These are phyloP conservation scores for Apodemus sylvaticus DNA, from an alignment of 2,113 vertebrate species.

Conservation along the genomic window DNA sequence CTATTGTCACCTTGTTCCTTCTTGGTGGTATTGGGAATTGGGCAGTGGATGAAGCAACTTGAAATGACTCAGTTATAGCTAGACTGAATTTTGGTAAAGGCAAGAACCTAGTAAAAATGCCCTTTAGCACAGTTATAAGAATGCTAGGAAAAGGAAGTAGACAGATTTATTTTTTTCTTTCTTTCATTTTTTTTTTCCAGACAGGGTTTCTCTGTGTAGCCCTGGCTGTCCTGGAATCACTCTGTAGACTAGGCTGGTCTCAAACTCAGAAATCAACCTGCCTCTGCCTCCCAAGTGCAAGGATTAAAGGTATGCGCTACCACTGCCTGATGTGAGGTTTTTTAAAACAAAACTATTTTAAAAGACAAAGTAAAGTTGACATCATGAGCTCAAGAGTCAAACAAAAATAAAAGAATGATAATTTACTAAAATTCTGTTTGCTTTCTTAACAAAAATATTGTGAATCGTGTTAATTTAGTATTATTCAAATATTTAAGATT, in stretches of 20 bases:
- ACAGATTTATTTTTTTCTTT: not conserved
- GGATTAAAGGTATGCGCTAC: too few relatives aligned
- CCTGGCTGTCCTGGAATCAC: too few relatives aligned
- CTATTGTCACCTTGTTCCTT: conserved; percentile 43
- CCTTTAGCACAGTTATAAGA: conserved; percentile 56
- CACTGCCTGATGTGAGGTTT: not conserved
- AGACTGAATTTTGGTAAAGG: conserved; percentile 65
- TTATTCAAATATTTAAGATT: conserved; percentile 70
- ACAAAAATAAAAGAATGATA: conserved; percentile 59
- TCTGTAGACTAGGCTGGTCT: too few relatives aligned
- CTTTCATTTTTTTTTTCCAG: too few relatives aligned
- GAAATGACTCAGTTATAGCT: conserved; percentile 47
- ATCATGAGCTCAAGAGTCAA: conserved; percentile 60
- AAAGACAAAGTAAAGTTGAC: conserved; percentile 50
- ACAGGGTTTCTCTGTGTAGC: too few relatives aligned
- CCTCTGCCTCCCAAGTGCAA: too few relatives aligned
- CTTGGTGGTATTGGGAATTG: conserved; percentile 44
- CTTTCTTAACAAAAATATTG: conserved; percentile 40
- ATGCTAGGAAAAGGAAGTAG: conserved; percentile 22
- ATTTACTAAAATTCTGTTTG: conserved; percentile 27
- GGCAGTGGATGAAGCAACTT: conserved; percentile 67
- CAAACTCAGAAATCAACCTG: too few relatives aligned
- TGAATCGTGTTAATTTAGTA: conserved; percentile 15
- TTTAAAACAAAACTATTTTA: conserved; percentile 61
- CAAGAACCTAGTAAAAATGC: conserved; percentile 62